Conservation (phyloP, 2,888 invertebrate genomes). For the Tryphoninae sp. region DNA sequence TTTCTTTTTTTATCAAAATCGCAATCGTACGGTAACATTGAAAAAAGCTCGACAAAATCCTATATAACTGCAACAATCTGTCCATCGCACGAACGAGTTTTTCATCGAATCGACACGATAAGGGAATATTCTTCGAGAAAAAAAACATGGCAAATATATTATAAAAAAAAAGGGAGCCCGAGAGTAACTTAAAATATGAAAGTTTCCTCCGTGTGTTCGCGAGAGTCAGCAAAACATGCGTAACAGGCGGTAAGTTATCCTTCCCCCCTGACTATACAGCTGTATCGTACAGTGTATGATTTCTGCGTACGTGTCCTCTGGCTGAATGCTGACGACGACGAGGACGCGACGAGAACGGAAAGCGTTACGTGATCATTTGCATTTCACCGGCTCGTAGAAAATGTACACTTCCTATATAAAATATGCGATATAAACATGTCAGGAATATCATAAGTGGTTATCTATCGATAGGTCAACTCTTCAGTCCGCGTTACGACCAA, state of each 20-base stretch:
- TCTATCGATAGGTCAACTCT: too few relatives aligned
- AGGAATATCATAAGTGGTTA: too few relatives aligned
- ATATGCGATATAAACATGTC: not conserved
- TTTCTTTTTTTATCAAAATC: not conserved
- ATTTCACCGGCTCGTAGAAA: conserved; percentile 53
- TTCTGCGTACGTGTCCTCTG: conserved; percentile 55
- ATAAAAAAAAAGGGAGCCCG: not conserved
- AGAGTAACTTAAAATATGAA: conserved; percentile 55
- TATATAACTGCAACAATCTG: conserved; percentile 45
- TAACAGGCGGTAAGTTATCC: conserved; percentile 49
- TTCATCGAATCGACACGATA: conserved; percentile 15
- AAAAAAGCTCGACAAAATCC: not conserved
- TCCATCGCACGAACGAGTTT: conserved; percentile 30
- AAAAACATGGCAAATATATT: conserved; percentile 14
- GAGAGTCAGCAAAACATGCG: conserved; percentile 59
- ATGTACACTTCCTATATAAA: conserved; percentile 32
- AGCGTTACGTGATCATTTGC: conserved; percentile 60
- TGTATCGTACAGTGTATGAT: conserved; percentile 8
- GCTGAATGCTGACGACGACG: conserved; percentile 46
- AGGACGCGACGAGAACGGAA: conserved; percentile 47
- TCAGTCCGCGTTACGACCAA: too few relatives aligned
- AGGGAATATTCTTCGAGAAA: conserved; percentile 9
- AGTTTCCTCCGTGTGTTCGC: conserved; percentile 39
- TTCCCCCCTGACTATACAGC: not conserved
- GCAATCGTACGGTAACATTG: not conserved